phyloP scores from a whole-genome alignment of 2,888 invertebrate genomes.

The Agrilus biguttatus region DNA sequence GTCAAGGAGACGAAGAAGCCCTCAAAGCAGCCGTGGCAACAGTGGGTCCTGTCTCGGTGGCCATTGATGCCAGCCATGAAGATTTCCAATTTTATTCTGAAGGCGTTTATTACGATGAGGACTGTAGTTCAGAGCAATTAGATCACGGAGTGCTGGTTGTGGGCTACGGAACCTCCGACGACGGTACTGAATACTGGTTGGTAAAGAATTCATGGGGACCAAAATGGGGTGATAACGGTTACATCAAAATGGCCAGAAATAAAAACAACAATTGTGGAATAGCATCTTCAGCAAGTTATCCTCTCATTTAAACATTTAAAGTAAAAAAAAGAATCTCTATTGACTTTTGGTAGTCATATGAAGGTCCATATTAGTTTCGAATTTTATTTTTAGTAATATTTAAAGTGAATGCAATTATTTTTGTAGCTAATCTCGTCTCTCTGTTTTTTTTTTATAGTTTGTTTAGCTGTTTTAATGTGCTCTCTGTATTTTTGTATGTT shows the following conservation, averaged over 20 bases:
- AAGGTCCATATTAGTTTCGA: too few species aligned
- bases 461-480: too few species aligned
- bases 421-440: too few species aligned
- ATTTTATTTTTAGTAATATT: too few species aligned
- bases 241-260: constrained; percentile 80
- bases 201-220: constrained; percentile 79
- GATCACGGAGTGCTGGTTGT: constrained; percentile 81
- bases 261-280: constrained; percentile 75
- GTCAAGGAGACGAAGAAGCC: constrained; percentile 53
- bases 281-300: constrained; percentile 70
- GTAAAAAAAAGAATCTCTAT: too few species aligned
- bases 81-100: constrained; percentile 74
- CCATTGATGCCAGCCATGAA: constrained; percentile 76
- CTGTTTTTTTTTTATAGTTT: too few species aligned
- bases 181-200: constrained; percentile 69
- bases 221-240: constrained; percentile 72
- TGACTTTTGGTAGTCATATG: too few species aligned
- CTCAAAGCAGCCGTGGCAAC: constrained; percentile 68
- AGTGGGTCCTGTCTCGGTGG: constrained; percentile 72
- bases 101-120: constrained; percentile 67
- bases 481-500: too few species aligned
- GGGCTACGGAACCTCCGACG: constrained; percentile 64
- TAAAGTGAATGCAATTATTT: too few species aligned
- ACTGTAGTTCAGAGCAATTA: constrained; percentile 53
- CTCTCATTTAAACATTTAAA: constrained; percentile 65